Conservation (phyloP, 2,797 vertebrate genomes). For the Holocentrus rufus region DNA sequence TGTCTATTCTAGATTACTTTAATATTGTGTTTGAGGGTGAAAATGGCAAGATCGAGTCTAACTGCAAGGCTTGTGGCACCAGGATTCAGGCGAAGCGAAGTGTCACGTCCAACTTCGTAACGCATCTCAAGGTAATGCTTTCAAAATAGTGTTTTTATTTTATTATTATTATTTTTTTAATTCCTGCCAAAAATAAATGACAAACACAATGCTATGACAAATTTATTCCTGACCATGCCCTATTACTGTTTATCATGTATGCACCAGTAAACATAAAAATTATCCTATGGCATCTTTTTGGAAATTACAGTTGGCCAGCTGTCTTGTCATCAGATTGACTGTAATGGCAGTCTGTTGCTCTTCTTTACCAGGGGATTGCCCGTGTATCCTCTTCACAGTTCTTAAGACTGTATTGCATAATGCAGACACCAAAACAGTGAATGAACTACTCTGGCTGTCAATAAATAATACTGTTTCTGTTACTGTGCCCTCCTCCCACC, state of each 20-base stretch:
- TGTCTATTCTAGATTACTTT: constrained; percentile 88
- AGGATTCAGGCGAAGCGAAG: constrained; percentile 86
- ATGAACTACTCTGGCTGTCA: constrained; percentile 8
- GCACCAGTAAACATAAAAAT: constrained; percentile 1
- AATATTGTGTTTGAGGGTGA: constrained; percentile 87
- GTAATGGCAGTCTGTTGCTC: constrained; percentile 49
- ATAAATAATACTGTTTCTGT: constrained; percentile 10
- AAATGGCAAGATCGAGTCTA: constrained; percentile 88
- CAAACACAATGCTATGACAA: no score
- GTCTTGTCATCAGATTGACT: constrained; percentile 6
- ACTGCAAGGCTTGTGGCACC: constrained; percentile 86
- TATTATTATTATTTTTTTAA: not conserved
- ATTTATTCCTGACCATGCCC: not conserved
- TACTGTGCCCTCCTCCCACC: not conserved
- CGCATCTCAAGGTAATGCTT: constrained; percentile 84
- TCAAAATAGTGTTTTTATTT: constrained; percentile 21
- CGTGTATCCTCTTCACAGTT: not conserved
- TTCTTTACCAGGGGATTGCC: constrained; percentile 8
- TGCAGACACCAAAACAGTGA: constrained; percentile 3
- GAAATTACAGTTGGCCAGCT: not conserved
- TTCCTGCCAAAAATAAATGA: not conserved
- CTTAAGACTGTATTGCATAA: not conserved
- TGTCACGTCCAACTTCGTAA: constrained; percentile 88
- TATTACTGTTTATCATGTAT: not conserved
- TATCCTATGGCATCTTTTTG: not conserved